A percentile compares a stretch with the other conserved stretches of the same genome.
These are phyloP conservation scores for Rhogogaster chlorosoma DNA, from an alignment of 2,888 invertebrate species.

Conservation along the genomic window DNA sequence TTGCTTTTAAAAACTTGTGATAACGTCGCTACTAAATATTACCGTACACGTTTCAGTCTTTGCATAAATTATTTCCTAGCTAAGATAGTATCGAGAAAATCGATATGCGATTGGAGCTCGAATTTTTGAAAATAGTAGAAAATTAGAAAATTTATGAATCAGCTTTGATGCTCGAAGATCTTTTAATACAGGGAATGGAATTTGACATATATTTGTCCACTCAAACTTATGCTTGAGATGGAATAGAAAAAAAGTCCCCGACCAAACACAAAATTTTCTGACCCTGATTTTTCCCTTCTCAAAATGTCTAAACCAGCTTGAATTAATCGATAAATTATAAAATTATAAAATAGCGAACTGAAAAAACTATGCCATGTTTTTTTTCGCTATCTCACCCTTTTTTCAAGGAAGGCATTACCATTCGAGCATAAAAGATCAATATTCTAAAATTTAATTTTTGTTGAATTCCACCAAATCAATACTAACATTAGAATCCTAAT, in stretches of 20 bases:
- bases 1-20: neutral
- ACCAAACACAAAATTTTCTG: neutral
- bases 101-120: too few species aligned
- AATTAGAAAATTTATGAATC: too few species aligned
- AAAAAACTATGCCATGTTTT: neutral
- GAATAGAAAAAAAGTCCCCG: neutral
- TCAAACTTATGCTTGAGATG: neutral
- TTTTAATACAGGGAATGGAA: neutral
- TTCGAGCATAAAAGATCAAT: neutral
- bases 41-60: neutral
- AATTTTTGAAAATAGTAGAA: neutral
- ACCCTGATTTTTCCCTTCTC: neutral
- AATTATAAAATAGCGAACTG: neutral
- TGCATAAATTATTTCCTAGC: neutral
- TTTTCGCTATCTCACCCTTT: neutral
- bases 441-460: neutral
- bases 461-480: neutral
- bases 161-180: neutral
- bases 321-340: neutral
- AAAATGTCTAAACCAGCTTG: neutral
- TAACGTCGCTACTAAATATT: neutral
- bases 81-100: neutral
- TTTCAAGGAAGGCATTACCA: neutral
- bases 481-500: too few species aligned
- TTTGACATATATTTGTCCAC: neutral